Evolutionary conservation across 2,888 invertebrate genomes (phyloP).

Genomic region (Cheilosia grossa): DNA sequence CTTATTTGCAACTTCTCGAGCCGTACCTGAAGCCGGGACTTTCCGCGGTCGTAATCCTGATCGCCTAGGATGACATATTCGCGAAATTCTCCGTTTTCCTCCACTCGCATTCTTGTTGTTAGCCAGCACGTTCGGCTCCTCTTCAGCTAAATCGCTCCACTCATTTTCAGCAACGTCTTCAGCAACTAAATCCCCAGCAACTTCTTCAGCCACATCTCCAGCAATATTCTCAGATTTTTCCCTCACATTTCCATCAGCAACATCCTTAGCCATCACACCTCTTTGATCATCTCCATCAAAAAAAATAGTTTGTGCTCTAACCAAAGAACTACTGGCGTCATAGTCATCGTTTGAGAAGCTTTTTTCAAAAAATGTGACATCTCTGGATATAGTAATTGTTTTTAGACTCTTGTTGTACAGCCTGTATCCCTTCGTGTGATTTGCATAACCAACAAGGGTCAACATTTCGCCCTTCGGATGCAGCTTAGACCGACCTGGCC

Average conservation of each 20-base stretch:
- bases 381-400: constrained; percentile 62
- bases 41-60: constrained; percentile 32
- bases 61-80: constrained; percentile 29
- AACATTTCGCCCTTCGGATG: constrained; percentile 55
- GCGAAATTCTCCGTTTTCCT: constrained; percentile 41
- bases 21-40: constrained; percentile 21
- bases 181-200: background rate
- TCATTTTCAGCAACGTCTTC: constrained; percentile 2
- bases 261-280: background rate
- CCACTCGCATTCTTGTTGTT: constrained; percentile 14
- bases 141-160: background rate
- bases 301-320: constrained; percentile 16
- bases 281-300: background rate
- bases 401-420: constrained; percentile 54
- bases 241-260: background rate
- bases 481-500: constrained; percentile 61
- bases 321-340: constrained; percentile 8
- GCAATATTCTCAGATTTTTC: background rate
- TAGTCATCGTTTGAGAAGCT: constrained; percentile 42
- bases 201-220: background rate
- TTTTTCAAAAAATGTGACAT: constrained; percentile 73
- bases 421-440: constrained; percentile 59
- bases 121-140: background rate
- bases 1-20: constrained; percentile 31
- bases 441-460: constrained; percentile 60